Percentiles rank a stretch among this genome's conserved stretches.
Evolutionary conservation across 2,888 invertebrate genomes (phyloP).

Genomic region (Tachina lurida): DNA sequence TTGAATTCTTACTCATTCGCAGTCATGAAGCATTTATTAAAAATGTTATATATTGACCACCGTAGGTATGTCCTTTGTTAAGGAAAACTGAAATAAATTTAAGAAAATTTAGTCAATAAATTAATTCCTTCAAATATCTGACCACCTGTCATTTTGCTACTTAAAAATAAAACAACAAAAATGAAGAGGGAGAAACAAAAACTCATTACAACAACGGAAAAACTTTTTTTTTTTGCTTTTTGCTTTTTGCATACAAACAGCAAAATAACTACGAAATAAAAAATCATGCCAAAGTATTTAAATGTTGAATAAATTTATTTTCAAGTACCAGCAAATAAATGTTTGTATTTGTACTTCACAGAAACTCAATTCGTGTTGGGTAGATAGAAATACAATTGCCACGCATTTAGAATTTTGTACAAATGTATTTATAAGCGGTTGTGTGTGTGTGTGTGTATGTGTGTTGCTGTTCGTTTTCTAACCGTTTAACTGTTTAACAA

Average conservation of each 20-base stretch:
- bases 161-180: constrained; percentile 18
- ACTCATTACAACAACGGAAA: constrained; percentile 55
- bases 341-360: constrained; percentile 20
- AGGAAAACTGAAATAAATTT: background rate
- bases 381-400: constrained; percentile 59
- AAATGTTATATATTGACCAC: no score
- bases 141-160: constrained; percentile 32
- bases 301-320: constrained; percentile 52
- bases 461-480: constrained; percentile 33
- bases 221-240: constrained; percentile 28
- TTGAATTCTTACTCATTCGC: no score
- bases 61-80: background rate
- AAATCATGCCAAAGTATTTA: constrained; percentile 65
- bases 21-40: no score
- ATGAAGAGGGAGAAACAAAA: background rate
- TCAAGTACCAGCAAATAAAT: constrained; percentile 29
- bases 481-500: constrained; percentile 67
- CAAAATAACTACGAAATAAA: constrained; percentile 28
- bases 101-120: background rate
- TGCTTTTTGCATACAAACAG: constrained; percentile 41
- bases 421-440: constrained; percentile 20
- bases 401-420: constrained; percentile 65
- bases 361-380: constrained; percentile 35
- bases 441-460: no score
- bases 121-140: constrained; percentile 19